phyloP scores from a whole-genome alignment of 1,140 invertebrate genomes.

The Tyrophagus putrescentiae region DNA sequence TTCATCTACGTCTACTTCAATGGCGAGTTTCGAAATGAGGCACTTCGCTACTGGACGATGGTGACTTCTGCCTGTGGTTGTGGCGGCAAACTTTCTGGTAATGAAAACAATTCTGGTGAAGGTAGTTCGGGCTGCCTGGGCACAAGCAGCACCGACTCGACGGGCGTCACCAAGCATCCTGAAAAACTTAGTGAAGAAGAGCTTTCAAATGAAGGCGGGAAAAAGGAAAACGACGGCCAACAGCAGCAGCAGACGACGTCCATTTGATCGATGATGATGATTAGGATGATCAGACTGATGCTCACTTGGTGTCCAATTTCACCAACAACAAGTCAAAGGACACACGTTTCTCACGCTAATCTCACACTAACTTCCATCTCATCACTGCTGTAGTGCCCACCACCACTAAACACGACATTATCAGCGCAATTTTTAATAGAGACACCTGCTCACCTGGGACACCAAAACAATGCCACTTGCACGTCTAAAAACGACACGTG shows the following conservation, averaged over 20 bases:
- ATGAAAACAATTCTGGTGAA: background rate
- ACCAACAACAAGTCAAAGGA: too few species aligned
- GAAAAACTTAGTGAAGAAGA: background rate
- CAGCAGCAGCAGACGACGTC: background rate
- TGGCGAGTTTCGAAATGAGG: slow-evolving; percentile 46
- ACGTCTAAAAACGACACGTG: too few species aligned
- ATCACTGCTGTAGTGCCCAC: too few species aligned
- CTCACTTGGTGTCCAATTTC: too few species aligned
- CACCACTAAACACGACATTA: too few species aligned
- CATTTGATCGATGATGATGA: background rate
- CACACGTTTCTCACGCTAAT: too few species aligned
- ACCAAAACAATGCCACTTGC: too few species aligned
- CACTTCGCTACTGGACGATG: slow-evolving; percentile 3
- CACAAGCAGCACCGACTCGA: background rate
- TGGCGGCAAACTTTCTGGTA: background rate
- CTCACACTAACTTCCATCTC: too few species aligned
- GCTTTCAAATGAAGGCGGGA: too few species aligned
- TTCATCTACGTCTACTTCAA: slow-evolving; percentile 87
- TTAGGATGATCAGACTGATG: too few species aligned
- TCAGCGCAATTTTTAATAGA: too few species aligned
- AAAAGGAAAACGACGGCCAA: background rate
- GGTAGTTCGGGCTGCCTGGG: background rate
- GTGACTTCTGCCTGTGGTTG: background rate
- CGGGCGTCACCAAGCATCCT: background rate
- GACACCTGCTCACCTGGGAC: too few species aligned